Evolutionary conservation across 2,113 vertebrate genomes (phyloP).

Genomic region (Erythrocercus mccallii): DNA sequence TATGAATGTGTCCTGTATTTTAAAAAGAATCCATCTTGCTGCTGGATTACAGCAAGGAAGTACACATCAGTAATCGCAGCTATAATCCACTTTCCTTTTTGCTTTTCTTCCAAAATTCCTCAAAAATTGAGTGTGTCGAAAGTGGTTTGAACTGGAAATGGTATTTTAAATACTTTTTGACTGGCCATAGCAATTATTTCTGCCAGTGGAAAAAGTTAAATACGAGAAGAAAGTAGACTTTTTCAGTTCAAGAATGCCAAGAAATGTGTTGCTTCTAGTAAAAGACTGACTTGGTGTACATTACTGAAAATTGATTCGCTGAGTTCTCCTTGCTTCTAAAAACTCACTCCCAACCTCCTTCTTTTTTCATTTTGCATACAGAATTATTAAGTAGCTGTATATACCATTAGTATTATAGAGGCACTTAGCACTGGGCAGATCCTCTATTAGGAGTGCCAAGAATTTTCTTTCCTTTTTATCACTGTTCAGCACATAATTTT

Average conservation of each 20-base stretch:
- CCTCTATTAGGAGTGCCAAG: background rate
- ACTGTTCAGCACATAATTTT: background rate
- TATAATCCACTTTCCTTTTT: background rate
- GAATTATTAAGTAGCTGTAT: background rate
- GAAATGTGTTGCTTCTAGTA: constrained; percentile 17
- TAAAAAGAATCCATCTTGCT: background rate
- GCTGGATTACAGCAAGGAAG: background rate
- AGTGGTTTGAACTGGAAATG: constrained; percentile 19
- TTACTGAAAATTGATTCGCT: background rate
- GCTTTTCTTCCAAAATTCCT: constrained; percentile 40
- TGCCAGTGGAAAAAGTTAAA: constrained; percentile 22
- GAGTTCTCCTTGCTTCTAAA: background rate
- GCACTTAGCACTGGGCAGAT: background rate
- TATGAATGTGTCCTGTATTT: background rate
- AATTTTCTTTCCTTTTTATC: background rate
- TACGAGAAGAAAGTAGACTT: background rate
- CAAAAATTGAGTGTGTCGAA: constrained; percentile 6
- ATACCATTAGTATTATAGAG: background rate
- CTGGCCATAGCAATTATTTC: constrained; percentile 12
- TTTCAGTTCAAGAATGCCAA: constrained; percentile 23
- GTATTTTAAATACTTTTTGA: constrained; percentile 30
- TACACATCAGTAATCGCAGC: background rate
- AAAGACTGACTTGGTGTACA: background rate
- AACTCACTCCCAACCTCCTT: background rate
- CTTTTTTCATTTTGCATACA: background rate